Evolutionary conservation across 2,797 vertebrate species (phyloP).

Genomic region (Ispidina lecontei): DNA sequence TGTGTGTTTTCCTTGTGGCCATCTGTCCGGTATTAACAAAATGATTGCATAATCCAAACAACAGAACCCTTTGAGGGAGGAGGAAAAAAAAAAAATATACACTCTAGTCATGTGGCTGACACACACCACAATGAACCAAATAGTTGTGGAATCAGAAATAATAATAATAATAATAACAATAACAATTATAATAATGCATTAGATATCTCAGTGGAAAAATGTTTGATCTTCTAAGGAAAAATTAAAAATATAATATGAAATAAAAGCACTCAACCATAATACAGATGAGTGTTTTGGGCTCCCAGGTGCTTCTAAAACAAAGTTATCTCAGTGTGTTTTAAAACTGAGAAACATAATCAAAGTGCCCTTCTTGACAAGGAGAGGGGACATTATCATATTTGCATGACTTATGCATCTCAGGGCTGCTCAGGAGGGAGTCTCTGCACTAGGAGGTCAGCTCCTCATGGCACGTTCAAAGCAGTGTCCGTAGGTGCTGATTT

Average conservation of each 20-base stretch:
- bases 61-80: constrained; percentile 44
- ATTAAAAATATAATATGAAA: constrained; percentile 27
- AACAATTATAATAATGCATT: constrained; percentile 45
- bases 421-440: background rate
- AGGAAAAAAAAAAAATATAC: constrained; percentile 12
- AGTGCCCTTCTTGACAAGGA: background rate
- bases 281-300: background rate
- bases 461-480: background rate
- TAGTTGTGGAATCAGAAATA: constrained; percentile 46
- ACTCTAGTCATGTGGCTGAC: background rate
- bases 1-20: constrained; percentile 51
- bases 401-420: background rate
- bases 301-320: background rate
- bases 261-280: constrained; percentile 13
- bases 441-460: background rate
- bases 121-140: constrained; percentile 18
- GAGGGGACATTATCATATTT: background rate
- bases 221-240: background rate
- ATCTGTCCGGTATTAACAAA: constrained; percentile 64
- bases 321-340: background rate
- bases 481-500: background rate
- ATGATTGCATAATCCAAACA: constrained; percentile 62
- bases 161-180: constrained; percentile 30
- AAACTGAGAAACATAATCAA: background rate
- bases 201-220: constrained; percentile 23